Percentiles rank a stretch among this genome's conserved stretches.
phyloP scores from a whole-genome alignment of 2,797 vertebrate species.

The Catamblyrhynchus diadema region DNA sequence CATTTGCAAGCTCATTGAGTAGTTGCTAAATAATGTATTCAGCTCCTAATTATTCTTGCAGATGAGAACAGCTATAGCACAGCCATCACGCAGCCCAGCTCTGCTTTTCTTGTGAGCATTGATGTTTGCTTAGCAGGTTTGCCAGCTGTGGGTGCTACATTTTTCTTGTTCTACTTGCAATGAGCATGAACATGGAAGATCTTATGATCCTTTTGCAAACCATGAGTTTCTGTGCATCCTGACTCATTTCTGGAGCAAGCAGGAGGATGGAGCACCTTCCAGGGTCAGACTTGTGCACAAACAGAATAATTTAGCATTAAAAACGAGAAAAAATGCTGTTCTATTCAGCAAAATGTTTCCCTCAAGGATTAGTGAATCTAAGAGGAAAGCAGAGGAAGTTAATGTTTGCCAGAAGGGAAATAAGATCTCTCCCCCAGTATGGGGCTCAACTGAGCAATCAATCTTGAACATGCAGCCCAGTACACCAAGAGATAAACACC shows the following conservation, averaged over 20 bases:
- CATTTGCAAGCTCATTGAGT: background rate
- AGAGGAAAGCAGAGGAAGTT: constrained; percentile 1
- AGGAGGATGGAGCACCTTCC: background rate
- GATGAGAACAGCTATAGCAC: background rate
- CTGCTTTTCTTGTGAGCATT: background rate
- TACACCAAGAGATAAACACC: background rate
- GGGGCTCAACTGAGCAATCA: background rate
- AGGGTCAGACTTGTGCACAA: background rate
- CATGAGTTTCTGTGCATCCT: background rate
- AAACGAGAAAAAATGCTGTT: background rate
- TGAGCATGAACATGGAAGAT: background rate
- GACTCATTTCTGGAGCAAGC: background rate
- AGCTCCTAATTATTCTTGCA: background rate
- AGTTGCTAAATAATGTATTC: constrained; percentile 9
- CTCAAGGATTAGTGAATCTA: background rate
- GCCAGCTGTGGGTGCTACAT: background rate
- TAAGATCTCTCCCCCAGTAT: background rate
- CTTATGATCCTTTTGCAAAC: background rate
- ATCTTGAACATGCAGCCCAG: background rate
- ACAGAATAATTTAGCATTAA: background rate
- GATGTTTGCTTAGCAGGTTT: background rate
- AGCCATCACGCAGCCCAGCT: background rate
- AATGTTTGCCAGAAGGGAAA: constrained; percentile 5
- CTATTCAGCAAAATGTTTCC: background rate
- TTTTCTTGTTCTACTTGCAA: background rate